Base-by-base conservation (phyloP, 2,888 invertebrate genomes). In the Odontothrips loti region DNA sequence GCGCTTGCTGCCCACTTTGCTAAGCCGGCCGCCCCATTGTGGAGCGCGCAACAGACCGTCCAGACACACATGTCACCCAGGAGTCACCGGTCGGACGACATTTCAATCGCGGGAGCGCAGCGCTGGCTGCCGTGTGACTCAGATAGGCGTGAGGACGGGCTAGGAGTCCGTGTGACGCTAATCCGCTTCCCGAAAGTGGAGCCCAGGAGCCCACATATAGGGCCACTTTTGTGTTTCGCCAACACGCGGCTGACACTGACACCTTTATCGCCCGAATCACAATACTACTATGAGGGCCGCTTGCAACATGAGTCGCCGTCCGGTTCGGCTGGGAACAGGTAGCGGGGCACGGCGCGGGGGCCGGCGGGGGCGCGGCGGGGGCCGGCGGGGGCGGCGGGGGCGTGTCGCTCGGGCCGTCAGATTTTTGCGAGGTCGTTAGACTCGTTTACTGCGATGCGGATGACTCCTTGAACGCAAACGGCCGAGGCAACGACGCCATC, bases 241-340 rank as follows among this genome's bases (percentile, higher is more conserved):
- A 82, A 83, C 81, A 82, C 63, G 80, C 81, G 79, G 83, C 84
- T 84, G 83, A 83, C 85, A 23, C 23, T 27, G 68, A 68, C 68
- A 68, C 68, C 68, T 68, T 68, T 68, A 68, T 68, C 23, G 23
- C 81, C 82, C 80, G 81, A 83, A 83, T 82, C 84, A 83, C 83
- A 84, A 82, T 79, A 82, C 63, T 47, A 63, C 79, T 81, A 68
- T 43, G 79, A 80, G 15, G 68, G 75, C 34, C 51, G 51, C 51
- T 63, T 68, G 79, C n/a, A n/a, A n/a, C n/a, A n/a, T n/a, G n/a
- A n/a, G n/a, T n/a, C n/a, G n/a, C n/a, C n/a, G n/a, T n/a, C n/a
- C n/a, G n/a, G n/a, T n/a, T n/a, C n/a, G n/a, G n/a, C n/a, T n/a
- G n/a, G n/a, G n/a, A n/a, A n/a, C n/a, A n/a, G n/a, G n/a, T n/a